Evolutionary conservation across 2,797 vertebrate genomes (phyloP).

Genomic region (Gymnoscopelus microlampas): DNA sequence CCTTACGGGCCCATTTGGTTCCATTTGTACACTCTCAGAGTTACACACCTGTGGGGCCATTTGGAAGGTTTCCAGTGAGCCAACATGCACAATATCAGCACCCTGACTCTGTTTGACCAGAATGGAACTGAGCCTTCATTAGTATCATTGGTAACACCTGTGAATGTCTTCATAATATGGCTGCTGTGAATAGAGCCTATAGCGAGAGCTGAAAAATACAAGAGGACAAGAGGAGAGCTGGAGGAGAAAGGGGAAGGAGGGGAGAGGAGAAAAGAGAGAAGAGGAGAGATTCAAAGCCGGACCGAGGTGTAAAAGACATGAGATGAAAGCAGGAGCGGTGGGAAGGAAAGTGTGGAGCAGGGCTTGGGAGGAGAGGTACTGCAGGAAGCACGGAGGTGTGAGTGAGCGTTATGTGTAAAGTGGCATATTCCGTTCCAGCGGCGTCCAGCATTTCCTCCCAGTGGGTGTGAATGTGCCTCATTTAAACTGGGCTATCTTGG

Average conservation of each 20-base stretch:
- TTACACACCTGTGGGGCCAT: too few relatives aligned
- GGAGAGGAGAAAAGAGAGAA: constrained; percentile 3
- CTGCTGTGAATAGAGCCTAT: too few relatives aligned
- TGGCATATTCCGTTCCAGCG: constrained; percentile 37
- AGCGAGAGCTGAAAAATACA: neutral
- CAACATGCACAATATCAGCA: too few relatives aligned
- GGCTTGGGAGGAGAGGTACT: neutral
- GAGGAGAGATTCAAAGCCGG: constrained; percentile 1
- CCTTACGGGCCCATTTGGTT: too few relatives aligned
- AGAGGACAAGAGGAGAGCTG: neutral
- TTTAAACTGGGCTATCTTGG: constrained; percentile 65
- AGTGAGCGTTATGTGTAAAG: constrained; percentile 13
- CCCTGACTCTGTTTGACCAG: too few relatives aligned
- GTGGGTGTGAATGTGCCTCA: constrained; percentile 60
- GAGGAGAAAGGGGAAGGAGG: neutral
- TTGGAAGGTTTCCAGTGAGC: too few relatives aligned
- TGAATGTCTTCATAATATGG: too few relatives aligned
- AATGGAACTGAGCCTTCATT: too few relatives aligned
- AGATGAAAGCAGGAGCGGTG: neutral
- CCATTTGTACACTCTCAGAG: too few relatives aligned
- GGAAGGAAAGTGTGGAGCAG: neutral
- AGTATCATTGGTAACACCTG: too few relatives aligned
- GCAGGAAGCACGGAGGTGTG: constrained; percentile 17
- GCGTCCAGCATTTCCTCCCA: constrained; percentile 47
- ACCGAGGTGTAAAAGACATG: neutral